Evolutionary conservation across 2,113 vertebrate genomes (phyloP), one percentile per base, ranked within the genome.

Genomic region (Saccopteryx leptura): DNA sequence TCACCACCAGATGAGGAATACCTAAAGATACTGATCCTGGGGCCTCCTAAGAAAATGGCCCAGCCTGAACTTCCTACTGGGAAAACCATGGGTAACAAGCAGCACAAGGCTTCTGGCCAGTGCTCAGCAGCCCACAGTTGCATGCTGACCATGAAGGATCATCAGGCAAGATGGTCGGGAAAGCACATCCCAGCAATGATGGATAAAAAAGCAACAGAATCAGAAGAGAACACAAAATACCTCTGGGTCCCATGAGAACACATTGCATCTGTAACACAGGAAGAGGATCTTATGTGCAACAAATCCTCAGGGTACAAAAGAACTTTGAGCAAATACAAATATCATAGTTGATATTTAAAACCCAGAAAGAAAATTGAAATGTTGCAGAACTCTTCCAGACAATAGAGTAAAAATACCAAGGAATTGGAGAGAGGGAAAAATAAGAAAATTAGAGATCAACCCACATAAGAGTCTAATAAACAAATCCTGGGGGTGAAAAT

Each of bases 111-210:
- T 66, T 93, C 65, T 54, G 10, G 18, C 24, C 48, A 56, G 58
- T 17, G 52, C 26, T 52, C 15, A 39, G 28, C 0, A 9, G 18
- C 48, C 28, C 52, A 33, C 12, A 71, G 63, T 75, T 56, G 15
- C 0, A 4, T 0, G 1, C 7, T 21, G 48, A 65, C 52, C 46
- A 46, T 17, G 7, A 11, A 66, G 10, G 26, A 48, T 39, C 10
- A 4, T 12, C 6, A 28, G 65, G 39, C 31, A 60, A 75, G 56
- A 24, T 13, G 24, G 11, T 63, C 0, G 48, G 65, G 11, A 54
- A 21, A 50, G 31, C 5, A 31, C 18, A 58, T 33, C 23, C 23
- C 8, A 33, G n/a, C 23, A 12, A 24, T 5, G 17, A 79, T 1
- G 9, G 11, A 21, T 4, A 28, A 17, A 9, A 52, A 39, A 52